These are phyloP conservation scores for Danio kyathit DNA, from an alignment of 2,797 vertebrate genomes.

Conservation along the genomic window DNA sequence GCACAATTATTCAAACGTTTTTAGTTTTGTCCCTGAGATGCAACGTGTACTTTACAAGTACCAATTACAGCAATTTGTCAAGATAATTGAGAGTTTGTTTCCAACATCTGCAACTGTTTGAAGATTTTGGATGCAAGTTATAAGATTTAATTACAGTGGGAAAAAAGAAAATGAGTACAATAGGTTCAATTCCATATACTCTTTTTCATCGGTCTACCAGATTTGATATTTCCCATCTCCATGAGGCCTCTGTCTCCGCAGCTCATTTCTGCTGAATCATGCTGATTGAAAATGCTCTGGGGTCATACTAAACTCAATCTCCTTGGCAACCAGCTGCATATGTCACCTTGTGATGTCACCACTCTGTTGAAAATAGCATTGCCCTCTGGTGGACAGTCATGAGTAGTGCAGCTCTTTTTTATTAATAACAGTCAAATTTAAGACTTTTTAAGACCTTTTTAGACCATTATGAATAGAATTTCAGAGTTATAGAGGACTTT, in stretches of 20 bases:
- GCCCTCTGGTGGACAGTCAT: slow-evolving; percentile 57
- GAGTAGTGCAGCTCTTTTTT: slow-evolving; percentile 5
- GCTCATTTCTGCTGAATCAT: slow-evolving; percentile 75
- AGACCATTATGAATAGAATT: no score
- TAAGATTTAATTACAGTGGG: not conserved
- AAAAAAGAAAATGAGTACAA: not conserved
- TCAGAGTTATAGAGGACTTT: no score
- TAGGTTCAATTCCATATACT: not conserved
- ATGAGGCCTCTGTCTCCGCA: slow-evolving; percentile 7
- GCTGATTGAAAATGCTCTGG: slow-evolving; percentile 60
- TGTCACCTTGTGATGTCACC: slow-evolving; percentile 71
- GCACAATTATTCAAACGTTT: not conserved
- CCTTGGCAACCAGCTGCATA: slow-evolving; percentile 73
- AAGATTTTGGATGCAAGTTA: not conserved
- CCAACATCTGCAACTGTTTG: not conserved
- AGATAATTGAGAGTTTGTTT: slow-evolving; percentile 8
- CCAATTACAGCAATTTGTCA: not conserved
- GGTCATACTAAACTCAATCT: slow-evolving; percentile 70
- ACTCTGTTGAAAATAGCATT: slow-evolving; percentile 24
- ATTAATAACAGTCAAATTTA: no score
- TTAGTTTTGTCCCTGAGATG: not conserved
- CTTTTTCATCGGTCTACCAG: slow-evolving; percentile 8
- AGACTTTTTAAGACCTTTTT: no score
- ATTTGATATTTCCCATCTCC: slow-evolving; percentile 21
- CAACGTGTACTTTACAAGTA: slow-evolving; percentile 2